Percentiles rank a stretch among this genome's conserved stretches.
Evolutionary conservation across 2,797 vertebrate genomes (phyloP).

Genomic region (Sternarchorhynchus goeldii): DNA sequence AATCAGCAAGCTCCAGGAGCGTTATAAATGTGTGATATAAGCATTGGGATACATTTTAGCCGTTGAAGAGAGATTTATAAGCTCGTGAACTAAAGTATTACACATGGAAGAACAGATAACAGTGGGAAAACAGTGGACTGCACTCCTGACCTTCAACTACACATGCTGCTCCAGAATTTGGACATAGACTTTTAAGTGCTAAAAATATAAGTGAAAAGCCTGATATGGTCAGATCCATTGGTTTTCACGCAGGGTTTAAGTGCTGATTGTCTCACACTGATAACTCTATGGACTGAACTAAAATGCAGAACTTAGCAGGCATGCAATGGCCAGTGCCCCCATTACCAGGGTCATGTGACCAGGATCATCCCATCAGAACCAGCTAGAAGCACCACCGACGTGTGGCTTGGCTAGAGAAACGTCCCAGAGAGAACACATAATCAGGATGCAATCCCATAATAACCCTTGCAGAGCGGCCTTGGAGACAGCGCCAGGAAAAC

Average conservation of each 20-base stretch:
- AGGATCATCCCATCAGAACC: slow-evolving; percentile 22
- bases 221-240: slow-evolving; percentile 14
- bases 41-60: too few relatives aligned
- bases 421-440: slow-evolving; percentile 35
- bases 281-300: slow-evolving; percentile 26
- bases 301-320: slow-evolving; percentile 45
- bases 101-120: background rate
- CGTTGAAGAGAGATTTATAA: background rate
- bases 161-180: background rate
- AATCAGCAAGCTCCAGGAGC: background rate
- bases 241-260: slow-evolving; percentile 38
- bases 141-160: background rate
- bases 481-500: slow-evolving; percentile 47
- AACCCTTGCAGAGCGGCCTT: slow-evolving; percentile 44
- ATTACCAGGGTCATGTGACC: slow-evolving; percentile 44
- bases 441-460: slow-evolving; percentile 50
- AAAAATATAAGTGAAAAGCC: slow-evolving; percentile 15
- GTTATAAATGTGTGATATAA: background rate
- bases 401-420: slow-evolving; percentile 40
- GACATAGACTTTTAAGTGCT: background rate
- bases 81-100: slow-evolving; percentile 1
- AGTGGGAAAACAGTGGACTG: background rate
- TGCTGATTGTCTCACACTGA: slow-evolving; percentile 39
- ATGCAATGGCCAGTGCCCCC: slow-evolving; percentile 21
- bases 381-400: slow-evolving; percentile 34